phyloP scores from a whole-genome alignment of 2,113 vertebrate species.

The Dissostichus mawsoni region DNA sequence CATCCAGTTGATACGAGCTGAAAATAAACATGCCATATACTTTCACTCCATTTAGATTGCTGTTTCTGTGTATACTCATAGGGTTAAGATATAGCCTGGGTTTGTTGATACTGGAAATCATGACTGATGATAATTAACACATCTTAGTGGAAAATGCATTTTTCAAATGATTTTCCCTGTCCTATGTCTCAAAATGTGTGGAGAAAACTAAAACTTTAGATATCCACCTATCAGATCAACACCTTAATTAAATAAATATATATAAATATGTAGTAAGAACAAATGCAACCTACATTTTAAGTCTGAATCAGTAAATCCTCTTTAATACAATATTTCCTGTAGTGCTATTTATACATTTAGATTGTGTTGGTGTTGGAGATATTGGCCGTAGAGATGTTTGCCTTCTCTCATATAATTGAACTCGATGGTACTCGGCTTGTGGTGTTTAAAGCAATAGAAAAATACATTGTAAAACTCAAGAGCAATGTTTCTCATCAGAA shows the following conservation, averaged over 20 bases:
- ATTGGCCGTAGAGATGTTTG: too few species aligned
- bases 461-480: too few species aligned
- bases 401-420: too few species aligned
- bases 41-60: neutral
- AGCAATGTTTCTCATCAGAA: too few species aligned
- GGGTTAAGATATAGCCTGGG: neutral
- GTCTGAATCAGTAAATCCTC: neutral
- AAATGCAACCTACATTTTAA: neutral
- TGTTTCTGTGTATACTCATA: neutral
- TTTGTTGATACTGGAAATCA: neutral
- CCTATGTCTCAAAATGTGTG: neutral
- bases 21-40: slow-evolving; percentile 49
- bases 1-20: slow-evolving; percentile 94
- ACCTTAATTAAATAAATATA: neutral
- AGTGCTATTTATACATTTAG: too few species aligned
- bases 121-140: neutral
- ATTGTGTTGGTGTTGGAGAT: too few species aligned
- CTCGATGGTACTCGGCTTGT: too few species aligned
- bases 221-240: neutral
- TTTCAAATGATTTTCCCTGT: neutral
- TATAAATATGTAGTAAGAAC: neutral
- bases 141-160: neutral
- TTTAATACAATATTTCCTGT: too few species aligned
- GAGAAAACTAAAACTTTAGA: neutral
- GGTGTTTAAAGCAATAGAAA: too few species aligned